Percentiles rank a stretch among this genome's conserved stretches.
Conservation (phyloP, 2,113 vertebrate species). For the Oreochromis tanganicae region DNA sequence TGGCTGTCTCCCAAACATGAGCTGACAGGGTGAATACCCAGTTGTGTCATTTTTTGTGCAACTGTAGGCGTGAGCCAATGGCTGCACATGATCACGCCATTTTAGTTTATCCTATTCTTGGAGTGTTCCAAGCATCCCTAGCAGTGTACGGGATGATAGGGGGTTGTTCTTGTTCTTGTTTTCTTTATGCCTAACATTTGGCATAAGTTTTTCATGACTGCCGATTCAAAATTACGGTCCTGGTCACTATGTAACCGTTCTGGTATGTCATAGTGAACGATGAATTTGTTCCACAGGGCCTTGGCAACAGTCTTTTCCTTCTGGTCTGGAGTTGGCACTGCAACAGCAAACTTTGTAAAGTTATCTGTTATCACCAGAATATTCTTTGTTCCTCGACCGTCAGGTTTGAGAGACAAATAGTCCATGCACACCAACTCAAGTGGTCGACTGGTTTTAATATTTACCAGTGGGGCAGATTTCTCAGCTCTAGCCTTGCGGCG, state of each 20-base stretch:
- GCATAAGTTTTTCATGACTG: not conserved
- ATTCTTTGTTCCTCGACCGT: rapidly evolving
- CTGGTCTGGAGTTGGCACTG: not conserved
- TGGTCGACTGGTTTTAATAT: rapidly evolving
- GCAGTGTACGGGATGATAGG: not conserved
- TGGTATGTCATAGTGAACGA: rapidly evolving
- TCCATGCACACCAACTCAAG: not conserved
- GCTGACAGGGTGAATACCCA: not conserved
- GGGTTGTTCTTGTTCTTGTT: not conserved
- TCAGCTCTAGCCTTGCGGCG: not conserved
- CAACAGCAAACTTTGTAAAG: rapidly evolving
- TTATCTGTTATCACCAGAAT: rapidly evolving
- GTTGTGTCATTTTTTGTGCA: not conserved
- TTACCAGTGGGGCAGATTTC: not conserved
- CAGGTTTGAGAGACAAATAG: rapidly evolving
- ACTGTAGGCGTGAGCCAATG: not conserved
- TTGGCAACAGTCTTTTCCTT: rapidly evolving
- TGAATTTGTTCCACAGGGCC: rapidly evolving
- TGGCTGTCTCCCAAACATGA: not conserved
- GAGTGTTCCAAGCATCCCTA: not conserved
- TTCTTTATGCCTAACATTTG: not conserved
- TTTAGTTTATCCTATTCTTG: rapidly evolving
- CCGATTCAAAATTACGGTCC: not conserved
- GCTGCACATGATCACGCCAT: not conserved
- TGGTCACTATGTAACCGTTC: rapidly evolving